A percentile compares a stretch with the other conserved stretches of the same genome.
Conservation (phyloP, 2,888 invertebrate species). For the Acrobeloides nanus region DNA sequence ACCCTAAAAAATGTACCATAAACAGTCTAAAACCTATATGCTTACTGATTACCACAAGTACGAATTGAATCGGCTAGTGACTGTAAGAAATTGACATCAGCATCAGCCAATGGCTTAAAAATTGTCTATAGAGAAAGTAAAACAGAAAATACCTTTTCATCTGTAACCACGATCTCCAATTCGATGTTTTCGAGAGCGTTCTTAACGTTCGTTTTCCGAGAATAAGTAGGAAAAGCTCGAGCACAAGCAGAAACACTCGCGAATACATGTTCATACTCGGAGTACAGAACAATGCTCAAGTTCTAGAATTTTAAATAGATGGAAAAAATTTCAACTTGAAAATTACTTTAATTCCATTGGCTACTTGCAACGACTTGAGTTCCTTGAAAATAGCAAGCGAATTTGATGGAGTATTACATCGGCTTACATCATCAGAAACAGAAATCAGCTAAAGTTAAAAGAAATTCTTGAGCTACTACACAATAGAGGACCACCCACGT, state of each 20-base stretch:
- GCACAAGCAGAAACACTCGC: conserved; percentile 75
- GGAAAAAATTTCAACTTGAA: conserved; percentile 3
- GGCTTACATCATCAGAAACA: conserved; percentile 28
- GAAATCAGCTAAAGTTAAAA: conserved; percentile 24
- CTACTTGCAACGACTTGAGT: conserved; percentile 18
- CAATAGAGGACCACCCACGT: too few relatives aligned
- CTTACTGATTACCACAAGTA: conserved; percentile 63
- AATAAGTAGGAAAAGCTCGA: conserved; percentile 71
- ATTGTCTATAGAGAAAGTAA: background rate
- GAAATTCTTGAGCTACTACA: too few relatives aligned
- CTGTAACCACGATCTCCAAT: conserved; percentile 37
- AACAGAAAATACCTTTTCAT: conserved; percentile 26
- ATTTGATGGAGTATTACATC: conserved; percentile 39
- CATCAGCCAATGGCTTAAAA: conserved; percentile 21
- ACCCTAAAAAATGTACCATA: too few relatives aligned
- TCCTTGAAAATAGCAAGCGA: conserved; percentile 29
- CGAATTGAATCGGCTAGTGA: conserved; percentile 60
- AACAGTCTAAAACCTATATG: too few relatives aligned
- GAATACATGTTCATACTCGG: conserved; percentile 64
- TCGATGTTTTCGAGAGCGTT: conserved; percentile 18
- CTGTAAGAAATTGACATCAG: conserved; percentile 53
- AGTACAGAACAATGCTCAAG: conserved; percentile 32
- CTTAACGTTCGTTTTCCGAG: conserved; percentile 57
- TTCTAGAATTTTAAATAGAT: conserved; percentile 19
- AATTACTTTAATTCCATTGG: conserved; percentile 26